Percentiles rank a stretch among this genome's conserved stretches.
Evolutionary conservation across 2,888 invertebrate species (phyloP).

Genomic region (Hololepta plana): DNA sequence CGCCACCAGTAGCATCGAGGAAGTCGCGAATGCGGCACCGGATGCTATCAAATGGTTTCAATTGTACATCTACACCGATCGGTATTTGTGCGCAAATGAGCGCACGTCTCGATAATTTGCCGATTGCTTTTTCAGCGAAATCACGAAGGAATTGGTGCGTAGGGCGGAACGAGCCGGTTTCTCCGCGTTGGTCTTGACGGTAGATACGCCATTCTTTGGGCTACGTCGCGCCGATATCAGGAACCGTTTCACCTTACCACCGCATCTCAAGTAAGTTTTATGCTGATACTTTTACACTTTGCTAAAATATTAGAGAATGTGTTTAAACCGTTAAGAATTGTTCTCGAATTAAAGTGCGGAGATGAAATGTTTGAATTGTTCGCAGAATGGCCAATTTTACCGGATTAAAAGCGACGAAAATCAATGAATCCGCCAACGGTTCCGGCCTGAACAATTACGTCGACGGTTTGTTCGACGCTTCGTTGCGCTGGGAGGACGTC

Average conservation of each 20-base stretch:
- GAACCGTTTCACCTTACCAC: constrained; percentile 69
- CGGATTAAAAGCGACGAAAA: constrained; percentile 31
- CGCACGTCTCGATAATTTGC: background rate
- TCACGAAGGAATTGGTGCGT: constrained; percentile 51
- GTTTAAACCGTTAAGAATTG: background rate
- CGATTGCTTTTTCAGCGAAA: constrained; percentile 27
- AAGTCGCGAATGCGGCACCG: constrained; percentile 63
- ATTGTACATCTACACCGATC: constrained; percentile 73
- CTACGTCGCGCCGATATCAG: constrained; percentile 61
- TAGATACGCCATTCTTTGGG: constrained; percentile 80
- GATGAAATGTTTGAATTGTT: constrained; percentile 9
- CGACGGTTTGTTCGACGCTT: constrained; percentile 55
- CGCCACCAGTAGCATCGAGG: constrained; percentile 74
- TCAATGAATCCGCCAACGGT: constrained; percentile 30
- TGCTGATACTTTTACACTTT: constrained; percentile 4
- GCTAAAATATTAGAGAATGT: background rate
- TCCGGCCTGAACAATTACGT: constrained; percentile 71
- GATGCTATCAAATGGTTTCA: constrained; percentile 75
- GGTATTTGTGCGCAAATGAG: constrained; percentile 29
- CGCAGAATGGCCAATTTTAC: constrained; percentile 66
- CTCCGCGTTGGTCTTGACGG: constrained; percentile 71
- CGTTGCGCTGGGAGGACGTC: constrained; percentile 74
- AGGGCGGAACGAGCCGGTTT: constrained; percentile 73
- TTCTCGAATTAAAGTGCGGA: too few relatives aligned
- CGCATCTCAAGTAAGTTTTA: constrained; percentile 46